phyloP scores from a whole-genome alignment of 2,113 vertebrate species.

The Cyanistes caeruleus region DNA sequence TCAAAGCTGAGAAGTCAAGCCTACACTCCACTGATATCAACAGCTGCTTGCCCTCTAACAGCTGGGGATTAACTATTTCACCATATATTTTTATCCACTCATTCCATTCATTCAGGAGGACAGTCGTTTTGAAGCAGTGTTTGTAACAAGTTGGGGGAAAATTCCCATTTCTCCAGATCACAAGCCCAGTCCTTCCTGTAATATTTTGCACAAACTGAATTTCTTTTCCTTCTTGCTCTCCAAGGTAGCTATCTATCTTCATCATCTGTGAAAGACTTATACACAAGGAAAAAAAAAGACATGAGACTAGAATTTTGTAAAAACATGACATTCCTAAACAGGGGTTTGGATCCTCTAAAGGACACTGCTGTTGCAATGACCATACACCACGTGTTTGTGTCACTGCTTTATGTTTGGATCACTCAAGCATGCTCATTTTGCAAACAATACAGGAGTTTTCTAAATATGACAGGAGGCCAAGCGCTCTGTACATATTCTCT shows the following conservation, averaged over 20 bases:
- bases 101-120: background rate
- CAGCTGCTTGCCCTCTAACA: background rate
- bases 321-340: background rate
- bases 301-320: background rate
- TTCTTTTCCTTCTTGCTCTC: background rate
- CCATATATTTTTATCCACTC: background rate
- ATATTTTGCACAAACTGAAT: background rate
- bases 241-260: background rate
- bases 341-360: background rate
- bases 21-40: background rate
- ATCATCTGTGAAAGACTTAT: background rate
- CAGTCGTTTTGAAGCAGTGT: background rate
- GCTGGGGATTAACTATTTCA: background rate
- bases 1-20: background rate
- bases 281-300: background rate
- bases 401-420: background rate
- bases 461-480: background rate
- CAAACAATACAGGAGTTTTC: background rate
- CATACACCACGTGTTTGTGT: background rate
- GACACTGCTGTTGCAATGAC: background rate
- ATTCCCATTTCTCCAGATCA: background rate
- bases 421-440: background rate
- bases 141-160: background rate
- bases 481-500: background rate
- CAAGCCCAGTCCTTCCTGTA: background rate